A percentile compares a stretch with the other conserved stretches of the same genome.
These are phyloP conservation scores for Hirtodrosophila duncani DNA, from an alignment of 2,888 invertebrate species.

Conservation along the genomic window DNA sequence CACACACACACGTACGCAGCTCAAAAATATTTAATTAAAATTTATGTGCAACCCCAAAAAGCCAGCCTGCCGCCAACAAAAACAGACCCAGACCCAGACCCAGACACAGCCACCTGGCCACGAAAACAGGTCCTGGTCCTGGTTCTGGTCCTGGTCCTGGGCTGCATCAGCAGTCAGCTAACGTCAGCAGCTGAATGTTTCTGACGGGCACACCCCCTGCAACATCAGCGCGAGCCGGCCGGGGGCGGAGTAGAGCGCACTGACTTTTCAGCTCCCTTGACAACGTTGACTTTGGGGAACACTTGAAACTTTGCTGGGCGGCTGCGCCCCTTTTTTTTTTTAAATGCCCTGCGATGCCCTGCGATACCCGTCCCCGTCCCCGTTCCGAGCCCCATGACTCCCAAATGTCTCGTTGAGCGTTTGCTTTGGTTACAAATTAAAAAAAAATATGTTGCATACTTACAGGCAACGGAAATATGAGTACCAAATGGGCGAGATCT, in stretches of 20 bases:
- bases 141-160: too few species aligned
- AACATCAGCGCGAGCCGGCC: too few species aligned
- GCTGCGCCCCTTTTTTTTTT: too few species aligned
- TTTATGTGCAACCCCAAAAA: conserved; percentile 58
- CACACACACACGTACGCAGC: conserved; percentile 25
- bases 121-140: too few species aligned
- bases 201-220: too few species aligned
- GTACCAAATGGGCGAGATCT: conserved; percentile 36
- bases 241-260: too few species aligned
- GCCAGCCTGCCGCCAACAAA: conserved; percentile 40
- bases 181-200: too few species aligned
- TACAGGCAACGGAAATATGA: conserved; percentile 17
- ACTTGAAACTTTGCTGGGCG: conserved; percentile 19
- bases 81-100: conserved; percentile 27
- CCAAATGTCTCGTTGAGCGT: conserved; percentile 61
- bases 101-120: conserved; percentile 8
- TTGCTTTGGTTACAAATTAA: conserved; percentile 10
- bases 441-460: conserved; percentile 32
- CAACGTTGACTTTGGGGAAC: conserved; percentile 26
- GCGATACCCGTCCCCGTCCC: neutral
- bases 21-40: conserved; percentile 70
- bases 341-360: conserved; percentile 10
- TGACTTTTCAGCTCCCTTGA: too few species aligned
- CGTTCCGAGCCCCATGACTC: conserved; percentile 25
- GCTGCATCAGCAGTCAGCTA: conserved; percentile 34